Percentiles rank a stretch among this genome's conserved stretches.
Evolutionary conservation across 2,888 invertebrate genomes (phyloP).

Genomic region (Cyrtodaria siliqua): DNA sequence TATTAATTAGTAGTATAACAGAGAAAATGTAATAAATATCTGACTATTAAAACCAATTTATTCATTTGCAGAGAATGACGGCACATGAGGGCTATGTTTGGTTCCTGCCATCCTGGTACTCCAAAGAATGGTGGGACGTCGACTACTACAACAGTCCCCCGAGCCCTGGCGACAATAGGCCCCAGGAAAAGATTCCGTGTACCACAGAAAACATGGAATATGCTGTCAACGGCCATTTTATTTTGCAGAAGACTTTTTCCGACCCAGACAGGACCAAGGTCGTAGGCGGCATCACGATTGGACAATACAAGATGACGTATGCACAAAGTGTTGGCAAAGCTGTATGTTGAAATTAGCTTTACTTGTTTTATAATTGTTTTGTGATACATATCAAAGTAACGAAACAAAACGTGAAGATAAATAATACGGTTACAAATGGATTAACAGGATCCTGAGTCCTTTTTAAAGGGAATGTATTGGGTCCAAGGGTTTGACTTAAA

Average conservation of each 20-base stretch:
- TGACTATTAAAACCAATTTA: too few species aligned
- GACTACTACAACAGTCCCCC: slow-evolving; percentile 85
- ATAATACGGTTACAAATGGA: too few species aligned
- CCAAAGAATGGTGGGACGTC: slow-evolving; percentile 89
- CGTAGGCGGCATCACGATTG: slow-evolving; percentile 88
- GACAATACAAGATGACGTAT: slow-evolving; percentile 88
- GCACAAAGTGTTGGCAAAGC: slow-evolving; percentile 71
- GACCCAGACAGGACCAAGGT: slow-evolving; percentile 89
- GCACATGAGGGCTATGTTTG: slow-evolving; percentile 91
- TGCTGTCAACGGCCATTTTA: slow-evolving; percentile 91
- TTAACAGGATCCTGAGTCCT: too few species aligned
- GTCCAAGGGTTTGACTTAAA: too few species aligned
- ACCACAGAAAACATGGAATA: slow-evolving; percentile 88
- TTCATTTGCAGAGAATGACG: slow-evolving; percentile 85
- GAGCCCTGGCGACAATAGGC: slow-evolving; percentile 64
- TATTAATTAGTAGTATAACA: too few species aligned
- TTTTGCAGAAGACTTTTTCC: slow-evolving; percentile 90
- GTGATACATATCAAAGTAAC: too few species aligned
- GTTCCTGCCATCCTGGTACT: slow-evolving; percentile 92
- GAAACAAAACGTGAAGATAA: too few species aligned
- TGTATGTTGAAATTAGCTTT: slow-evolving; percentile 69
- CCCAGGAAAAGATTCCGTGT: slow-evolving; percentile 88
- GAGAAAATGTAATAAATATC: too few species aligned
- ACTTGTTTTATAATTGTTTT: too few species aligned
- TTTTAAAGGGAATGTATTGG: too few species aligned